Evolutionary conservation across 2,797 vertebrate genomes (phyloP).

Genomic region (Denticeps clupeoides): DNA sequence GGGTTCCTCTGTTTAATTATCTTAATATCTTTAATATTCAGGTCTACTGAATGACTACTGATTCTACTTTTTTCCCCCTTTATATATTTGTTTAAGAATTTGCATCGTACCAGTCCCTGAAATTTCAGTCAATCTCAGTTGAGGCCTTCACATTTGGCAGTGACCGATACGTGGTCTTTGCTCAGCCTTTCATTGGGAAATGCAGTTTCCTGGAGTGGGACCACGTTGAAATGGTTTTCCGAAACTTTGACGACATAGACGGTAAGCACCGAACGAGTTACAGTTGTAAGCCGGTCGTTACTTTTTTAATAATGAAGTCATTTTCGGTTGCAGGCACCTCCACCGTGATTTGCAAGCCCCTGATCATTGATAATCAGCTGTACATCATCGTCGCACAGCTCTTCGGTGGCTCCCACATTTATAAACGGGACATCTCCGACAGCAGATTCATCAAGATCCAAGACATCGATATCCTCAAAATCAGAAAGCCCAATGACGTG

Average conservation of each 20-base stretch:
- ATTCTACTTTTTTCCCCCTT: no score
- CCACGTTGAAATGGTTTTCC: slow-evolving; percentile 92
- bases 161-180: slow-evolving; percentile 88
- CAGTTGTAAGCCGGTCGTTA: background rate
- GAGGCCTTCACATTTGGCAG: slow-evolving; percentile 81
- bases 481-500: slow-evolving; percentile 93
- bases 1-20: no score
- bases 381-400: slow-evolving; percentile 93
- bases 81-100: slow-evolving; percentile 75
- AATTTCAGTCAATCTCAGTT: slow-evolving; percentile 90
- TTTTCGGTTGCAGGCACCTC: slow-evolving; percentile 67
- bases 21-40: no score
- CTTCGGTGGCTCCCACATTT: slow-evolving; percentile 95
- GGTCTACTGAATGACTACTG: no score
- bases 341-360: slow-evolving; percentile 90
- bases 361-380: slow-evolving; percentile 86
- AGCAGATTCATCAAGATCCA: slow-evolving; percentile 98
- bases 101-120: slow-evolving; percentile 82
- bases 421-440: slow-evolving; percentile 85
- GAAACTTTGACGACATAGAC: slow-evolving; percentile 90
- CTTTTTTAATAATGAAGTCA: no score
- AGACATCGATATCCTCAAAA: slow-evolving; percentile 94
- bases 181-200: slow-evolving; percentile 89
- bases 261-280: slow-evolving; percentile 67
- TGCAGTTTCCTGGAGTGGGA: slow-evolving; percentile 97